phyloP scores from a whole-genome alignment of 1,140 invertebrate genomes.

The Rhagoletis zephyria region DNA sequence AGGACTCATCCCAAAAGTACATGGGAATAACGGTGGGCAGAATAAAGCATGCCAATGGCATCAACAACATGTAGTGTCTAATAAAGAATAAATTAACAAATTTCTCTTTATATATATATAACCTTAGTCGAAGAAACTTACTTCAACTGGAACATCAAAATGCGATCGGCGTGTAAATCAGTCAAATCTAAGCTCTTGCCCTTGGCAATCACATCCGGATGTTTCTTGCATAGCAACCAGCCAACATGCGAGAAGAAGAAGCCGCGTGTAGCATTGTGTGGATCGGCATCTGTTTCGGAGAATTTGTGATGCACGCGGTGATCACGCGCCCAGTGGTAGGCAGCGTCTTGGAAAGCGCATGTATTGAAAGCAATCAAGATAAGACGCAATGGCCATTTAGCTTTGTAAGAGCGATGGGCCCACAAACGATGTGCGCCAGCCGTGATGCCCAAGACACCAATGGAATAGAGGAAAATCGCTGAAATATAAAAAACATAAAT shows the following conservation, averaged over 20 bases:
- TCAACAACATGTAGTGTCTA: slow-evolving; percentile 86
- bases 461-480: slow-evolving; percentile 75
- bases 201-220: slow-evolving; percentile 89
- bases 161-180: slow-evolving; percentile 89
- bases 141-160: slow-evolving; percentile 90
- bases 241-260: slow-evolving; percentile 97
- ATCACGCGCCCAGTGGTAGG: slow-evolving; percentile 92
- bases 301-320: slow-evolving; percentile 97
- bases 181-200: slow-evolving; percentile 88
- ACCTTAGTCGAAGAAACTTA: slow-evolving; percentile 71
- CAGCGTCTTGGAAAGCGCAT: slow-evolving; percentile 90
- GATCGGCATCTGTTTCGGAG: slow-evolving; percentile 95
- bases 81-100: slow-evolving; percentile 59
- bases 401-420: slow-evolving; percentile 94
- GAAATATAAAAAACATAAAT: not conserved
- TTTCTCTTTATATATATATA: not conserved
- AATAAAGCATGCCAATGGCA: slow-evolving; percentile 86
- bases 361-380: slow-evolving; percentile 86
- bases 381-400: slow-evolving; percentile 86
- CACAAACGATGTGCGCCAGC: slow-evolving; percentile 94
- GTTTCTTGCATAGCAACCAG: slow-evolving; percentile 92
- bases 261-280: slow-evolving; percentile 90
- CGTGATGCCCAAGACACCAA: slow-evolving; percentile 87
- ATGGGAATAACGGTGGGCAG: slow-evolving; percentile 87
- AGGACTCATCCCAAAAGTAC: slow-evolving; percentile 86